phyloP scores from a whole-genome alignment of 2,888 invertebrate genomes.

The Platerodrilus igneus region DNA sequence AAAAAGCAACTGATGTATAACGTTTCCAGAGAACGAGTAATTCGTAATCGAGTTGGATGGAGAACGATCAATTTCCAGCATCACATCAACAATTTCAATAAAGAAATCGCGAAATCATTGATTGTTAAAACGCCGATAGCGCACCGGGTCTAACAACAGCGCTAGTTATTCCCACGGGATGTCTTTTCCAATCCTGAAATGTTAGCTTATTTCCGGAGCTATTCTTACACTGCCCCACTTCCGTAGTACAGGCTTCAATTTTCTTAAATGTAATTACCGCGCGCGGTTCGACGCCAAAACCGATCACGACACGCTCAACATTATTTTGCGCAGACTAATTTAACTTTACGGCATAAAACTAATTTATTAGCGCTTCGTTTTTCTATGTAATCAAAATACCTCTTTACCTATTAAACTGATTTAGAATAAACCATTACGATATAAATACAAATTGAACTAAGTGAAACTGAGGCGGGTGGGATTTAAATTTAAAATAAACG shows the following conservation, averaged over 20 bases:
- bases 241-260: slow-evolving; percentile 38
- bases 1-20: no score
- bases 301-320: slow-evolving; percentile 34
- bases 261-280: slow-evolving; percentile 42
- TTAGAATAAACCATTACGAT: no score
- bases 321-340: slow-evolving; percentile 31
- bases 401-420: slow-evolving; percentile 22
- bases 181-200: slow-evolving; percentile 35
- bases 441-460: no score
- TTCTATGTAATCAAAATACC: slow-evolving; percentile 18
- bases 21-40: slow-evolving; percentile 18
- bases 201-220: slow-evolving; percentile 39
- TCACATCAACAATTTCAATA: slow-evolving; percentile 32
- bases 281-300: slow-evolving; percentile 34
- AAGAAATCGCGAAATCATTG: slow-evolving; percentile 38
- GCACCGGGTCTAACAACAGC: slow-evolving; percentile 28
- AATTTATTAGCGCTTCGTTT: slow-evolving; percentile 24
- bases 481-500: slow-evolving; percentile 39
- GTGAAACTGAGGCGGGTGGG: slow-evolving; percentile 23
- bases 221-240: slow-evolving; percentile 35
- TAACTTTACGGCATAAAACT: slow-evolving; percentile 27
- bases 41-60: slow-evolving; percentile 21
- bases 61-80: slow-evolving; percentile 22
- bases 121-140: slow-evolving; percentile 38
- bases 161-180: slow-evolving; percentile 33